Base-by-base conservation (phyloP, 2,888 invertebrate genomes). In the Dryomyza anilis region DNA sequence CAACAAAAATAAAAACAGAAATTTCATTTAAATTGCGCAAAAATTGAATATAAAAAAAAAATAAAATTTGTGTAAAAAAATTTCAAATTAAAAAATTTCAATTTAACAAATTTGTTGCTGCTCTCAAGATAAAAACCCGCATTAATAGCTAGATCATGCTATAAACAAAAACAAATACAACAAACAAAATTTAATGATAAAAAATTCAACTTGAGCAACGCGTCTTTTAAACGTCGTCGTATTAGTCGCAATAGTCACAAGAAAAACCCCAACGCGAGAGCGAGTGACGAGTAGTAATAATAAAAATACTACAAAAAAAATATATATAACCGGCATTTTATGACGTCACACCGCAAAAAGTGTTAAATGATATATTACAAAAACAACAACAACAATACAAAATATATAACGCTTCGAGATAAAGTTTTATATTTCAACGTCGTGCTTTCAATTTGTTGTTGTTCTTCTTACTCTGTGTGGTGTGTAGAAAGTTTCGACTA, bases 261-360 rank as follows among this genome's bases (percentile, higher is more conserved):
- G n/a, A n/a, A n/a, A n/a, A n/a, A n/a, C 39, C 33, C 39, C 39
- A 39, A n/a, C 39, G 39, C 33, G 19, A 46, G 48, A 59, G 59
- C 58, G 46, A 46, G 10, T 14, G 33, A 23, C 21, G 36, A 53
- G 53, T 16, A 53, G 30, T 6, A 29, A 30, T 7, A 50, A 16
- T 5, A 5, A n/a, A 52, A 6, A 23, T n/a, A n/a, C n/a, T n/a
- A n/a, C n/a, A n/a, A n/a, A 52, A 52, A 7, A 52, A 52, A 52
- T 27, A 52, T 43, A 27, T n/a, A 27, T 57, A 67, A 69, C 71
- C 71, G 71, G 71, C 71, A 71, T 67, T 67, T 63, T 55, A 69
- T 71, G 71, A 71, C 71, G 71, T 71, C 69, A 71, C 70, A 61
- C 25, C 25, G n/a, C 25, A 27, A 58, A 57, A 57, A 58, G 30